A percentile compares a stretch with the other conserved stretches of the same genome.
Conservation (phyloP, 2,113 vertebrate species). For the Paralichthys olivaceus region DNA sequence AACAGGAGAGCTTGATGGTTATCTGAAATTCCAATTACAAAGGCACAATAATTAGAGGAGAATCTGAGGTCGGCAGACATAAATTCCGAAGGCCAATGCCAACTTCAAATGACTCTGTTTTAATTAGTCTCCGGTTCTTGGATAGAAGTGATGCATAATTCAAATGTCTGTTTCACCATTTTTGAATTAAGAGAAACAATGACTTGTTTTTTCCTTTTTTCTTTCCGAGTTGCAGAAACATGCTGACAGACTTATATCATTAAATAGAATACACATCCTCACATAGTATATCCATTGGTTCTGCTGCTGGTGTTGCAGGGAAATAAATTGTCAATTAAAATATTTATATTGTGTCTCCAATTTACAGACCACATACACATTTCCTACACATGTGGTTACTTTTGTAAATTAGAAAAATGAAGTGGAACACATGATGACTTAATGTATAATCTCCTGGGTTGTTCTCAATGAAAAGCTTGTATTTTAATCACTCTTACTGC, state of each 20-base stretch:
- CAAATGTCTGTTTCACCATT: slow-evolving; percentile 4
- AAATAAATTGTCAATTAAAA: slow-evolving; percentile 10
- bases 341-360: slow-evolving; percentile 1
- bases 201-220: neutral
- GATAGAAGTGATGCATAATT: slow-evolving; percentile 20
- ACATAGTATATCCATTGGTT: slow-evolving; percentile 39
- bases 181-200: slow-evolving; percentile 25
- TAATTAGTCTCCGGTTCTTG: slow-evolving; percentile 53
- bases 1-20: slow-evolving; percentile 41
- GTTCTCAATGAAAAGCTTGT: neutral
- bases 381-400: slow-evolving; percentile 6
- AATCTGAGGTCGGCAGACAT: slow-evolving; percentile 52
- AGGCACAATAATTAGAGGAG: slow-evolving; percentile 63
- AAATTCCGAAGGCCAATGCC: neutral
- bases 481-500: slow-evolving; percentile 7
- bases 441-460: slow-evolving; percentile 1
- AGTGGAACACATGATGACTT: slow-evolving; percentile 4
- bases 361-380: neutral
- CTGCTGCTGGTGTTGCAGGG: slow-evolving; percentile 14
- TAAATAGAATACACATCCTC: slow-evolving; percentile 6
- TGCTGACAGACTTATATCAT: slow-evolving; percentile 15
- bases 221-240: neutral
- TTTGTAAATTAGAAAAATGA: slow-evolving; percentile 9
- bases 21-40: slow-evolving; percentile 75
- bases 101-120: slow-evolving; percentile 31